Conservation (phyloP, 1,140 invertebrate genomes). For the Rhysida immarginata region DNA sequence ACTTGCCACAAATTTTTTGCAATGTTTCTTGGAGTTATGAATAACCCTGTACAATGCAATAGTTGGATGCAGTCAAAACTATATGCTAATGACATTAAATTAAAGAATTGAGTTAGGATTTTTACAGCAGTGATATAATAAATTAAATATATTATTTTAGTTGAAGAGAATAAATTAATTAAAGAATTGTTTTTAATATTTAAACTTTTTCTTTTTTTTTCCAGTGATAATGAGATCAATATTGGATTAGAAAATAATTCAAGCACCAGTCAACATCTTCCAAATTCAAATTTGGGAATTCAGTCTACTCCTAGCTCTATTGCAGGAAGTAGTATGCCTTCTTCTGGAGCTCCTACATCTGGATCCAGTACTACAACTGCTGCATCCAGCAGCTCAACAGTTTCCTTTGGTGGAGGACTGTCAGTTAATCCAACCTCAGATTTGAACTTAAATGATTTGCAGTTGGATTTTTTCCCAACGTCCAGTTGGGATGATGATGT, state of each 20-base stretch:
- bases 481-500: slow-evolving; percentile 15
- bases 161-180: too few species aligned
- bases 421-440: slow-evolving; percentile 25
- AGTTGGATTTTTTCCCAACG: slow-evolving; percentile 41
- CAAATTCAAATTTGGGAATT: neutral
- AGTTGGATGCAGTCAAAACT: too few species aligned
- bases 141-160: too few species aligned
- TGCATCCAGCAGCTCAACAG: slow-evolving; percentile 15
- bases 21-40: too few species aligned
- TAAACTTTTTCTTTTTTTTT: slow-evolving; percentile 38
- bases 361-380: slow-evolving; percentile 13
- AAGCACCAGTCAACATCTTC: neutral
- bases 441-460: slow-evolving; percentile 27
- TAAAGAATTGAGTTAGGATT: too few species aligned
- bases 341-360: slow-evolving; percentile 5
- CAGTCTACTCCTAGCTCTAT: neutral
- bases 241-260: slow-evolving; percentile 31
- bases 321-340: too few species aligned
- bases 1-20: too few species aligned
- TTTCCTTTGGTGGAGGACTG: slow-evolving; percentile 18
- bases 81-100: too few species aligned
- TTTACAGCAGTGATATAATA: too few species aligned
- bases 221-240: slow-evolving; percentile 2
- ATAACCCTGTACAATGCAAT: too few species aligned
- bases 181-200: too few species aligned